Conservation (phyloP, 2,888 invertebrate species). For the Aphrophora alni region DNA sequence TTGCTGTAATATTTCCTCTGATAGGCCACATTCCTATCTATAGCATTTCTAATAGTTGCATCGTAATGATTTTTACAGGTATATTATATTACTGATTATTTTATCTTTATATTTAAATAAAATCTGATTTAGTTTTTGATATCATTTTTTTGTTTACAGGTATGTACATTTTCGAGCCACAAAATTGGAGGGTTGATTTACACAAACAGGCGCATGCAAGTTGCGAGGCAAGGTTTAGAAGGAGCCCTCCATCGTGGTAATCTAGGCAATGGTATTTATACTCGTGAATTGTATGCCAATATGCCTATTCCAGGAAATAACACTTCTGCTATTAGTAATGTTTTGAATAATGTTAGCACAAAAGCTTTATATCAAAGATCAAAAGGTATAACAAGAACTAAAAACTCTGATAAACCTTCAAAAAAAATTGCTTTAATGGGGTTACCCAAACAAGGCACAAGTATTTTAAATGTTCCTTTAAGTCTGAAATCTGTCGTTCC, state of each 20-base stretch:
- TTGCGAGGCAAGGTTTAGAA: conserved; percentile 34
- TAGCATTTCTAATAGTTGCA: too few species aligned
- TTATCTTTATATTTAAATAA: too few species aligned
- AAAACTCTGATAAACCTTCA: conserved; percentile 14
- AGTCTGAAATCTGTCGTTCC: conserved; percentile 23
- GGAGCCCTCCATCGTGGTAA: conserved; percentile 19
- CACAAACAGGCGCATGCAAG: conserved; percentile 27
- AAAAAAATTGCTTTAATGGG: conserved; percentile 23
- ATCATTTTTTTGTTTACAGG: conserved; percentile 28
- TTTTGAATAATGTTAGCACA: conserved; percentile 19
- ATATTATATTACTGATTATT: too few species aligned
- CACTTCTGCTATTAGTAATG: conserved; percentile 11
- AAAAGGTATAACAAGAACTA: conserved; percentile 10
- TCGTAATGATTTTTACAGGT: too few species aligned
- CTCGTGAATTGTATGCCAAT: not conserved
- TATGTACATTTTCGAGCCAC: conserved; percentile 27
- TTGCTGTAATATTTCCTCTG: too few species aligned
- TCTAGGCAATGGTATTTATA: conserved; percentile 9
- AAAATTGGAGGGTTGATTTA: conserved; percentile 37
- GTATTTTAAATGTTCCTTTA: conserved; percentile 7
- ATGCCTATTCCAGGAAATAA: not conserved
- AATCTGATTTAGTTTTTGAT: too few species aligned
- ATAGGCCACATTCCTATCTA: too few species aligned
- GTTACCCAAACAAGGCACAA: conserved; percentile 19
- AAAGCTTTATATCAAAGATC: not conserved